Evolutionary conservation across 2,797 vertebrate genomes (phyloP).

Genomic region (Fratercula arctica): DNA sequence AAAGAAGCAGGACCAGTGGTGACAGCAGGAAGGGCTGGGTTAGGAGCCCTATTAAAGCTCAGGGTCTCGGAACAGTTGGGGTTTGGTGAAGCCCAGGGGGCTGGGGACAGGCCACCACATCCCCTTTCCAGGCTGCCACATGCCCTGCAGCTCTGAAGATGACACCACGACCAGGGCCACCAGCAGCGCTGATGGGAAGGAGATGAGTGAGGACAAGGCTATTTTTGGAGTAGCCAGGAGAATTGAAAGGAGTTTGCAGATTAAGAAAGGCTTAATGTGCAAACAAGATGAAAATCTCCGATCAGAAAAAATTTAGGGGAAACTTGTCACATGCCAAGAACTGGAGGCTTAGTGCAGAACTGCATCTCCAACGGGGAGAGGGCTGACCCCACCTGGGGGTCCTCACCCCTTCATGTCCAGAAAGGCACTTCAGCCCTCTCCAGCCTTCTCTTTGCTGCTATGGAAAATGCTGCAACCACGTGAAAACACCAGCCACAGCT

Average conservation of each 20-base stretch:
- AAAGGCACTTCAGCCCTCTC: not conserved
- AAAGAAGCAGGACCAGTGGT: not conserved
- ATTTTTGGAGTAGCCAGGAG: not conserved
- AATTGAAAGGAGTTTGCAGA: not conserved
- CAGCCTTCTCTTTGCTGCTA: not conserved
- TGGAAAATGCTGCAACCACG: accelerated
- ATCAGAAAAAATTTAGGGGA: not conserved
- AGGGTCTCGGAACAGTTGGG: not conserved
- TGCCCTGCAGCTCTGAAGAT: not conserved
- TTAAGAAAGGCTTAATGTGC: not conserved
- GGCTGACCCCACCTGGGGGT: not conserved
- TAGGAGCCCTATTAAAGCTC: not conserved
- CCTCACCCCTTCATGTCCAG: not conserved
- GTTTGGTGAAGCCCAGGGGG: not conserved
- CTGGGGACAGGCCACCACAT: not conserved
- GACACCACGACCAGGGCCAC: not conserved
- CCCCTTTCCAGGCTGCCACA: not conserved
- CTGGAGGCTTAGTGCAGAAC: not conserved
- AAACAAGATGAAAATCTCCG: slow-evolving; percentile 3
- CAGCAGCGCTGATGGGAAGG: not conserved
- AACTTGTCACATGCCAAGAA: not conserved
- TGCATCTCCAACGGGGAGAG: not conserved
- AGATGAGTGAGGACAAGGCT: not conserved
- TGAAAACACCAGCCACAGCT: not conserved
- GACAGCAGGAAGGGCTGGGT: not conserved